Base-by-base conservation (phyloP, 2,888 invertebrate genomes). In the Stenichneumon culpator region DNA sequence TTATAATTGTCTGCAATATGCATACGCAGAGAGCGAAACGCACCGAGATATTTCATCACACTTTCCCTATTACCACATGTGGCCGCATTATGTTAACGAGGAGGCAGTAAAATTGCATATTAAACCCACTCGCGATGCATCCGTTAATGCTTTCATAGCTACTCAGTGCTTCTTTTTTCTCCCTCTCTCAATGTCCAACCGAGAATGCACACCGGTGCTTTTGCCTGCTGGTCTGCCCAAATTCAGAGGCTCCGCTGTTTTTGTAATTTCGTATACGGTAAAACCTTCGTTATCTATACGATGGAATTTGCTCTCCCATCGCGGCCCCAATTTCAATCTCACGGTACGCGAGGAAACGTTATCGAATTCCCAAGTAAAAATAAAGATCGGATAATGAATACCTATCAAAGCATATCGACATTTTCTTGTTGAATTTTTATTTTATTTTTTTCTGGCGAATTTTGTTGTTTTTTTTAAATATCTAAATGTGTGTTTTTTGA, bases 71-170 rank as follows among this genome's bases (percentile, higher is more conserved):
- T 39, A 57, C 54, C 32, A 36, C 36, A 39, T 22, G 36, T 22
- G 39, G 72, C 19, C 7, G 22, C 16, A 63, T 25, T 36, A 47
- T 39, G 22, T 63, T 52, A 50, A 50, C 52, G 70, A 72, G 65
- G 32, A 50, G 32, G 39, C 70, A 36, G 50, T 50, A 36, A 70
- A 79, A 50, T 44, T 50, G 47, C 47, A 19, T 54, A 78, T 60
- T 69, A 57, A 44, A 44, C 68, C 54, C 22, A 54, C 11, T 19
- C n/a, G 25, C 28, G 69, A 68, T 69, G 44, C 44, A 7, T 54
- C n/a, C 9, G 22, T 47, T 50, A 79, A 52, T 36, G 36, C 22
- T 74, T 39, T 44, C 67, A 54, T 22, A 28, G 36, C 5, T 57
- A 63, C 32, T 73, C 19, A 3, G 39, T 28, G 9, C 3, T 68